Conservation (phyloP, 2,888 invertebrate species). For the Zygogramma bicolorata region DNA sequence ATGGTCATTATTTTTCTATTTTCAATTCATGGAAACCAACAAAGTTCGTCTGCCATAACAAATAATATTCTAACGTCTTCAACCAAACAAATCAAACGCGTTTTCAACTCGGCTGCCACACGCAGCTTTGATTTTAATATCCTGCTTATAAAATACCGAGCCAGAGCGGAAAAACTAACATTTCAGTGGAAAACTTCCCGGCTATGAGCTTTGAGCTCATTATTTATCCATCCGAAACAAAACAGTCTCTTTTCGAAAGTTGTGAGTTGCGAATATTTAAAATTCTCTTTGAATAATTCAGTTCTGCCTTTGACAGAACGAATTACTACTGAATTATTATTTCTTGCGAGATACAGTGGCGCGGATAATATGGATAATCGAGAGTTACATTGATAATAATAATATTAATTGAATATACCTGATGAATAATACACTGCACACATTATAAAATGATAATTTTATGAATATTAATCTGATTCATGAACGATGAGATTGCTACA, state of each 20-base stretch:
- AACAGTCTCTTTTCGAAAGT: conserved; percentile 11
- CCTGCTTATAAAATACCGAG: background rate
- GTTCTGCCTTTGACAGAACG: conserved; percentile 2
- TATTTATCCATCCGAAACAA: conserved; percentile 14
- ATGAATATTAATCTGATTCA: too few species aligned
- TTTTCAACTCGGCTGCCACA: background rate
- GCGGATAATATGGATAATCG: too few species aligned
- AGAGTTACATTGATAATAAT: too few species aligned
- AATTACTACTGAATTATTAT: conserved; percentile 1
- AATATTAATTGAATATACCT: too few species aligned
- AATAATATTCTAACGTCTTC: background rate
- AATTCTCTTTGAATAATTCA: conserved; percentile 16
- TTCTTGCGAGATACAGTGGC: background rate
- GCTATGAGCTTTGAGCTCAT: conserved; percentile 1
- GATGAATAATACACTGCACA: too few species aligned
- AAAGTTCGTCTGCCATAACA: too few species aligned
- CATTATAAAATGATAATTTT: too few species aligned
- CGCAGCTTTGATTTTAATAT: background rate
- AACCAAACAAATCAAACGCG: background rate
- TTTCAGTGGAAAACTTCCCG: background rate
- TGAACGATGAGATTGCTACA: too few species aligned
- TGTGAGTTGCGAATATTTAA: conserved; percentile 19
- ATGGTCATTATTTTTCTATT: too few species aligned
- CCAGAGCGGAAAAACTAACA: background rate
- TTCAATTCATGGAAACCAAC: too few species aligned